These are phyloP conservation scores for Mythimna vitellina DNA, from an alignment of 2,888 invertebrate genomes.

Conservation along the genomic window DNA sequence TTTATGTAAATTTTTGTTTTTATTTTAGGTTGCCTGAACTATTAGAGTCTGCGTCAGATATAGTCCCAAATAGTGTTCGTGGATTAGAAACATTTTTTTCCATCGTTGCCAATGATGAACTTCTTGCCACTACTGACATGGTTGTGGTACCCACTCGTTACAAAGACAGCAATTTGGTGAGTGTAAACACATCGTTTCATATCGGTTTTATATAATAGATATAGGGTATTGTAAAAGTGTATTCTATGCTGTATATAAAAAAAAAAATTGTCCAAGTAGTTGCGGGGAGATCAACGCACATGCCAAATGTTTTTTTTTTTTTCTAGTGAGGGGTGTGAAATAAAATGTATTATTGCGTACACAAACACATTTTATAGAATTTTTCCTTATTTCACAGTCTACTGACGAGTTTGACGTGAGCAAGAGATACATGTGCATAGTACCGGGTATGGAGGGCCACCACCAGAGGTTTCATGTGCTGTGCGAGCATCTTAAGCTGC, in stretches of 20 bases:
- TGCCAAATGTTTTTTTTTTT: too few relatives aligned
- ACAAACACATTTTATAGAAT: neutral
- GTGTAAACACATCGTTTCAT: neutral
- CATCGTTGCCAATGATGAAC: constrained; percentile 22
- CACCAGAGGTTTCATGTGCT: too few relatives aligned
- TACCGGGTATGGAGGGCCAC: too few relatives aligned
- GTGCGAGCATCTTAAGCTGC: too few relatives aligned
- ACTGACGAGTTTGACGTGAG: constrained; percentile 1
- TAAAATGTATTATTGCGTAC: neutral
- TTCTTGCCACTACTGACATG: constrained; percentile 36
- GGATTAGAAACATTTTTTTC: constrained; percentile 25
- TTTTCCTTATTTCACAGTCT: constrained; percentile 6
- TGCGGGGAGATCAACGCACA: too few relatives aligned
- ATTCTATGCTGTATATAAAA: too few relatives aligned
- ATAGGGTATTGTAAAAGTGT: too few relatives aligned
- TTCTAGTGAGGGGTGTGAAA: too few relatives aligned
- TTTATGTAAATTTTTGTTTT: neutral
- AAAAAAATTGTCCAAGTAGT: too few relatives aligned
- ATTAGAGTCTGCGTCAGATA: constrained; percentile 14
- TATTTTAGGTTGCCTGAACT: constrained; percentile 29
- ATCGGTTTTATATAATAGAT: too few relatives aligned
- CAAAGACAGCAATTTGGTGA: constrained; percentile 22
- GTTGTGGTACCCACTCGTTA: constrained; percentile 34
- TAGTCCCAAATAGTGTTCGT: constrained; percentile 11
- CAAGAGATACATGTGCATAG: too few relatives aligned